phyloP scores from a whole-genome alignment of 2,888 invertebrate genomes.

The Netelia virgata region DNA sequence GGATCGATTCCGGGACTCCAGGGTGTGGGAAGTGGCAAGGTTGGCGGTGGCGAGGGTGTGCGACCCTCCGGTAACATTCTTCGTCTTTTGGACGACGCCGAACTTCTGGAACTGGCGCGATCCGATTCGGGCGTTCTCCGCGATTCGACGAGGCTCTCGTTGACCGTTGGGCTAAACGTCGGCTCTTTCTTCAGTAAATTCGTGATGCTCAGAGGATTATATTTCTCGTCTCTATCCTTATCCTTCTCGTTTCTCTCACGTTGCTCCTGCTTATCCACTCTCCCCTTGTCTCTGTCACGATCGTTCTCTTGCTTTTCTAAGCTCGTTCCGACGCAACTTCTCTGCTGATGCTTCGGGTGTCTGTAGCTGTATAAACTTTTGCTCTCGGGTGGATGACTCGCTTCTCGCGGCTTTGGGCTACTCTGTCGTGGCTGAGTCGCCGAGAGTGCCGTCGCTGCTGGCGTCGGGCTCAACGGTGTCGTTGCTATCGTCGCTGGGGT shows the following conservation, averaged over 20 bases:
- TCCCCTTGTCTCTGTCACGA: conserved; percentile 73
- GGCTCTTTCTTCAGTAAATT: conserved; percentile 83
- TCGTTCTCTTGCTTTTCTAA: conserved; percentile 72
- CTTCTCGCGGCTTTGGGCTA: conserved; percentile 78
- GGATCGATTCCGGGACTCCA: conserved; percentile 82
- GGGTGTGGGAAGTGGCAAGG: conserved; percentile 79
- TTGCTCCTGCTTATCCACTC: conserved; percentile 78
- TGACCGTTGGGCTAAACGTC: conserved; percentile 50
- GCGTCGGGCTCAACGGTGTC: conserved; percentile 76
- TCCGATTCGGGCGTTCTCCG: conserved; percentile 86
- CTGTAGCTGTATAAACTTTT: conserved; percentile 81
- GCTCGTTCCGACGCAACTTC: conserved; percentile 52
- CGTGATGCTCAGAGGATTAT: conserved; percentile 83
- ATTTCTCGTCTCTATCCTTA: conserved; percentile 77
- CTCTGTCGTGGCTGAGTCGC: conserved; percentile 72
- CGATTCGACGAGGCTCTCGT: conserved; percentile 82
- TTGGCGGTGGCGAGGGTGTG: conserved; percentile 81
- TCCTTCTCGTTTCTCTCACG: conserved; percentile 68
- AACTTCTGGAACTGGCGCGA: conserved; percentile 81
- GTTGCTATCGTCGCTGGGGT: conserved; percentile 69
- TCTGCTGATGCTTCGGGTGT: conserved; percentile 76
- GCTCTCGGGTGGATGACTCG: conserved; percentile 79
- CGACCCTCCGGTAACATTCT: conserved; percentile 82
- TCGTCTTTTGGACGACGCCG: conserved; percentile 81
- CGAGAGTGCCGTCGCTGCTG: conserved; percentile 72